Evolutionary conservation across 2,113 vertebrate species (phyloP).

Genomic region (Otocyon megalotis): DNA sequence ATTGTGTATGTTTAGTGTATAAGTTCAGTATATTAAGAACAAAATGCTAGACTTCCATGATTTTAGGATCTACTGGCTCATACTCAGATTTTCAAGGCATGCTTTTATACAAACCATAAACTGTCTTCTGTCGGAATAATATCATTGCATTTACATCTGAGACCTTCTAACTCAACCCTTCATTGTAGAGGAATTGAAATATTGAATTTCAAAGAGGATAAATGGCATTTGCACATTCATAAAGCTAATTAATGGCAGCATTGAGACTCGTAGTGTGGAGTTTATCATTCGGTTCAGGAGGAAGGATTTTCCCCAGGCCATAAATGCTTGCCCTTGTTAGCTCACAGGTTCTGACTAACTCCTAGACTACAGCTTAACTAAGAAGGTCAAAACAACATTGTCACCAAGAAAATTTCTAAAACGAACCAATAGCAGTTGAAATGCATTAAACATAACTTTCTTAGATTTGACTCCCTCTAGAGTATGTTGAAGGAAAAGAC

Average conservation of each 20-base stretch:
- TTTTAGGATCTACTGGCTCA: constrained; percentile 25
- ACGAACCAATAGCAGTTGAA: constrained; percentile 77
- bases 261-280: not conserved
- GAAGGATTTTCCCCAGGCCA: not conserved
- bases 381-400: constrained; percentile 78
- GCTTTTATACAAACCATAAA: constrained; percentile 5
- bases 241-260: not conserved
- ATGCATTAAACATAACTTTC: constrained; percentile 88
- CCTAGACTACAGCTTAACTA: constrained; percentile 57
- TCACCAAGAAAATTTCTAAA: constrained; percentile 78
- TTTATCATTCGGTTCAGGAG: not conserved
- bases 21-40: not conserved
- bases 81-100: not conserved
- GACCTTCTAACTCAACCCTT: not conserved
- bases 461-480: constrained; percentile 98
- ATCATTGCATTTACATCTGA: constrained; percentile 28
- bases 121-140: constrained; percentile 7
- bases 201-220: constrained; percentile 20
- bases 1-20: not conserved
- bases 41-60: not conserved
- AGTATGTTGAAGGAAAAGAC: constrained; percentile 90
- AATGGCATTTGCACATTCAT: not conserved
- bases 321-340: constrained; percentile 24
- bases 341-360: not conserved
- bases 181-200: constrained; percentile 46